A percentile compares a stretch with the other conserved stretches of the same genome.
Evolutionary conservation across 2,797 vertebrate genomes (phyloP).

Genomic region (Gallinago solitaria): DNA sequence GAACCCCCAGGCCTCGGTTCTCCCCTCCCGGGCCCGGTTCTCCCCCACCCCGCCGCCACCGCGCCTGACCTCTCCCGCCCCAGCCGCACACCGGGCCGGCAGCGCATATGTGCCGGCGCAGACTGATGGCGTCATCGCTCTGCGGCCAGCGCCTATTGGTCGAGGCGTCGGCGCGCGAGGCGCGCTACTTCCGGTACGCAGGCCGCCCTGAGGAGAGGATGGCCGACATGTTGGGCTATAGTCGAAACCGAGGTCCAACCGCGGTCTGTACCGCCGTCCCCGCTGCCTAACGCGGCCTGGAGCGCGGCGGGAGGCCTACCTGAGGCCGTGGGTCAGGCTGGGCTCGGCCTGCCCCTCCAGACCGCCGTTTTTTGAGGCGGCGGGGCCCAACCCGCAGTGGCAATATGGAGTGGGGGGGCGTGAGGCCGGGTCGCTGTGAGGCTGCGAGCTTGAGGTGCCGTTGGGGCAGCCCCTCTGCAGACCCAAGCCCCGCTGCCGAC

Average conservation of each 20-base stretch:
- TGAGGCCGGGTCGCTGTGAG: neutral
- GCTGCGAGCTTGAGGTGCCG: no score
- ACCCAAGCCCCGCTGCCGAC: neutral
- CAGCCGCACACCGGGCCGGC: neutral
- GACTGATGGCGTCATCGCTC: neutral
- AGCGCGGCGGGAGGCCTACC: neutral
- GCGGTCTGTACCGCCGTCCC: neutral
- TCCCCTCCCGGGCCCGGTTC: neutral
- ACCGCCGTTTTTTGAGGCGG: neutral
- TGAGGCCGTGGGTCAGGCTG: neutral
- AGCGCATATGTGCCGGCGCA: neutral
- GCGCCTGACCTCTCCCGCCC: neutral
- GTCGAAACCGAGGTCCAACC: no score
- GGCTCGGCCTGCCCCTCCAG: neutral
- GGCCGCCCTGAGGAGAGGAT: neutral
- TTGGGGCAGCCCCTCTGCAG: neutral
- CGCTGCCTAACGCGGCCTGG: no score
- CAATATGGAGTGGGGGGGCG: no score
- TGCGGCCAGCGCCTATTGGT: neutral
- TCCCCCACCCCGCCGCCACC: neutral
- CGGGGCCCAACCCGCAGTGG: neutral
- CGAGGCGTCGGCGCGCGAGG: neutral
- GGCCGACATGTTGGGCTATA: neutral
- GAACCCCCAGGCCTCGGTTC: neutral
- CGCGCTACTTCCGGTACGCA: neutral